These are phyloP conservation scores for Gymnocephalus cernua DNA, from an alignment of 2,113 vertebrate species.

Conservation along the genomic window DNA sequence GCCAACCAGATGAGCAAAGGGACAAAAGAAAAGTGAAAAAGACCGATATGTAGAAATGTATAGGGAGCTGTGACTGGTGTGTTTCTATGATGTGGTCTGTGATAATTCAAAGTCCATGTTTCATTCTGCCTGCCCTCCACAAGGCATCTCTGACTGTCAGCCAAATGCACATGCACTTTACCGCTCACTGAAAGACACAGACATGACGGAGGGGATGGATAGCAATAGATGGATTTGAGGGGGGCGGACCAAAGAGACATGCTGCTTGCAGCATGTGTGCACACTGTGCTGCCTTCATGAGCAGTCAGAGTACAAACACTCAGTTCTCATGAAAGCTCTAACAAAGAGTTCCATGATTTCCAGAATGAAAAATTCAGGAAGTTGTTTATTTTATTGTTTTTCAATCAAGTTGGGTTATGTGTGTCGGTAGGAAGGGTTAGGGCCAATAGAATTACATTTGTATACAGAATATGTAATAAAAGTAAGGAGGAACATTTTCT, in stretches of 20 bases:
- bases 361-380: background rate
- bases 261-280: constrained; percentile 53
- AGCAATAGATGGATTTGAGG: constrained; percentile 40
- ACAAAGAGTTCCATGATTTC: background rate
- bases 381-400: background rate
- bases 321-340: background rate
- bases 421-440: background rate
- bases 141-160: constrained; percentile 20
- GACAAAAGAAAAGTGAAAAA: constrained; percentile 20
- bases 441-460: background rate
- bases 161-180: constrained; percentile 33
- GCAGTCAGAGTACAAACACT: background rate
- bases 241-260: constrained; percentile 37
- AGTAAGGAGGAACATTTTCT: background rate
- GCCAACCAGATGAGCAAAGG: constrained; percentile 36
- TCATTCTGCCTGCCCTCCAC: constrained; percentile 20
- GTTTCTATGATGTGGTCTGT: constrained; percentile 19
- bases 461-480: background rate
- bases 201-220: constrained; percentile 28
- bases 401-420: background rate
- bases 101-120: constrained; percentile 43
- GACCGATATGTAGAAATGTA: background rate
- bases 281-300: constrained; percentile 51
- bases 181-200: constrained; percentile 3
- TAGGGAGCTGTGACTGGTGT: background rate